These are phyloP conservation scores for Aleadryas rufinucha DNA, from an alignment of 2,113 vertebrate genomes.

Conservation along the genomic window DNA sequence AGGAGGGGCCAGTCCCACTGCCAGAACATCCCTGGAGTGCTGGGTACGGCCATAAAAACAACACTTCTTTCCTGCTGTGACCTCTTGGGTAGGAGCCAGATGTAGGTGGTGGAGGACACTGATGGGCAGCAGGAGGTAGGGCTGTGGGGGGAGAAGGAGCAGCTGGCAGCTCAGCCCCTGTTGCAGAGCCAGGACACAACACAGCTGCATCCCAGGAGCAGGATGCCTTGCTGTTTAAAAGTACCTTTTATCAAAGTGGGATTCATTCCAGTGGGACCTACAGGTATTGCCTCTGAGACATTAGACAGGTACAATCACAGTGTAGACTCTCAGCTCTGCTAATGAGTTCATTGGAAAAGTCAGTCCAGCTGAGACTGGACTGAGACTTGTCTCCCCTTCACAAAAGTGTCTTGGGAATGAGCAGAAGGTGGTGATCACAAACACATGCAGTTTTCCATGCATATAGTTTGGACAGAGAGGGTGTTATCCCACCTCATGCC, in stretches of 20 bases:
- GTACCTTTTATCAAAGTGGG: slow-evolving; percentile 27
- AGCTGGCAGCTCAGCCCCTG: slow-evolving; percentile 70
- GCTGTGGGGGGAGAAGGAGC: slow-evolving; percentile 73
- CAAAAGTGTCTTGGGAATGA: background rate
- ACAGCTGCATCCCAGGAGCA: slow-evolving; percentile 68
- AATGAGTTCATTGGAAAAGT: background rate
- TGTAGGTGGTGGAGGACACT: slow-evolving; percentile 81
- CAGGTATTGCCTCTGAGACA: background rate
- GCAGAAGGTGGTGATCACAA: background rate
- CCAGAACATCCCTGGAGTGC: too few relatives aligned
- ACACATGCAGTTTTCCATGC: background rate
- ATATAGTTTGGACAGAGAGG: background rate
- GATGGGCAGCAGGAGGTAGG: slow-evolving; percentile 72
- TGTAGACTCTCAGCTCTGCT: background rate
- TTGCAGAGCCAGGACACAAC: slow-evolving; percentile 57
- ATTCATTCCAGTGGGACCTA: background rate
- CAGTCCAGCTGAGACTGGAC: background rate
- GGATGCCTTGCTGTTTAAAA: slow-evolving; percentile 77
- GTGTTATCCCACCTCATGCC: background rate
- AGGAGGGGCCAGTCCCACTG: background rate
- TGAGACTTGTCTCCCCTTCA: background rate
- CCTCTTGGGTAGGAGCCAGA: slow-evolving; percentile 59
- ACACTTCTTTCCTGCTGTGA: background rate
- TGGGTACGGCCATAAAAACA: background rate
- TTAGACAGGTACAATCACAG: too few relatives aligned